A percentile compares a stretch with the other conserved stretches of the same genome.
These are phyloP conservation scores for Menidia menidia DNA, from an alignment of 2,797 vertebrate species.

Conservation along the genomic window DNA sequence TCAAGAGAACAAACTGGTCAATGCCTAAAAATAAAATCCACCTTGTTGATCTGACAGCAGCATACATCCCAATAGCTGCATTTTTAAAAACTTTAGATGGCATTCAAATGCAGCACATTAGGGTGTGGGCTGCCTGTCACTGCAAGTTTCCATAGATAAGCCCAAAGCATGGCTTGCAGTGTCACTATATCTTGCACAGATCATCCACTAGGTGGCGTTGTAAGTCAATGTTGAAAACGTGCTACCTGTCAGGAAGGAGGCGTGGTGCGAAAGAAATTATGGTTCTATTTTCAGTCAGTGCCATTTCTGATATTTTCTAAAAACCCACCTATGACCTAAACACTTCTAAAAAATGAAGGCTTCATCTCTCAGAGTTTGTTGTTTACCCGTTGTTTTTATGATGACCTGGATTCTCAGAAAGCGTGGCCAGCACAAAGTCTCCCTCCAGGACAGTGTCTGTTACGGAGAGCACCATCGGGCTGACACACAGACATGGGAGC, in stretches of 20 bases:
- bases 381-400: constrained; percentile 73
- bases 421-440: constrained; percentile 93
- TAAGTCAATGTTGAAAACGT: constrained; percentile 11
- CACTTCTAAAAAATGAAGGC: background rate
- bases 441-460: constrained; percentile 89
- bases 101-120: background rate
- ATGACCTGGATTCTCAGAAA: constrained; percentile 79
- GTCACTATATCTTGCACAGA: background rate
- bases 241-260: constrained; percentile 8
- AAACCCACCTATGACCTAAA: background rate
- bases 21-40: too few relatives aligned
- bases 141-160: background rate
- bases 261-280: background rate
- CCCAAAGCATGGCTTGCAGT: background rate
- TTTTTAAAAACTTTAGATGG: constrained; percentile 2
- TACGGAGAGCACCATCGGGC: constrained; percentile 89
- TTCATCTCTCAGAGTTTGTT: background rate
- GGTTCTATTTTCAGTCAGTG: constrained; percentile 7
- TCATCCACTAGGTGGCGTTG: constrained; percentile 26
- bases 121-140: background rate
- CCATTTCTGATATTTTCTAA: background rate
- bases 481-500: constrained; percentile 61
- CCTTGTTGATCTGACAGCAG: background rate
- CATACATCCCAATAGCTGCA: background rate
- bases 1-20: too few relatives aligned